Evolutionary conservation across 2,888 invertebrate genomes (phyloP), one percentile per base, ranked within the genome.

Genomic region (Strigamia maritima): DNA sequence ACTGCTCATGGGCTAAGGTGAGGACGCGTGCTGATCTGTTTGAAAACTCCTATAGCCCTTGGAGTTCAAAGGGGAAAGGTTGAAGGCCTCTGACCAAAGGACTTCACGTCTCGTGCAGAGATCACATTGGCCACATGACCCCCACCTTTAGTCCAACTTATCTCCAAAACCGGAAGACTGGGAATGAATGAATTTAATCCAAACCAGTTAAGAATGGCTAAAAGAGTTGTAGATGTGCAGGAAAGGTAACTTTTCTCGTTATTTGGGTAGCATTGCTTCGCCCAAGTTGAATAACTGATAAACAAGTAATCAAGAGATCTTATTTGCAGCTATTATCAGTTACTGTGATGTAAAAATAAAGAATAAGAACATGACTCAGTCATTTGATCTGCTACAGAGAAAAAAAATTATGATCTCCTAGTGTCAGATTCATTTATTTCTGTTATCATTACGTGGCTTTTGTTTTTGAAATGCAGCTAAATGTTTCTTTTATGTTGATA

Each of bases 21-120:
- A 70, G 70, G 70, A 70, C 70, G 70, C 70, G 70, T 70, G 70
- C 70, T 70, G 70, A 28, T 70, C 70, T 70, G 70, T 70, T 70
- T 70, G 70, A 16, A 28, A 70, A 70, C 70, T 70, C 70, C 28
- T 28, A 70, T 14, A 70, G 70, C 70, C 70, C 70, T 26, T 26
- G 26, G 70, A 70, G 70, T 70, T 70, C 70, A 70, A 70, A 70
- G 70, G 70, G 70, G 26, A 70, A 70, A 70, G 70, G 70, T 70
- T 16, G 70, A 70, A 70, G 70, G 70, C 70, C 70, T 28, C 70
- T 70, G 70, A 70, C 70, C 70, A 70, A 70, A n/a, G 70, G 24
- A 24, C 70, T 70, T 26, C 28, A 70, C 70, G 26, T 70, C 70
- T 70, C 70, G 70, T 70, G 70, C 70, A 70, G 70, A 70, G 70